Conservation (phyloP, 2,797 vertebrate species). For the Peromyscus attwateri region DNA sequence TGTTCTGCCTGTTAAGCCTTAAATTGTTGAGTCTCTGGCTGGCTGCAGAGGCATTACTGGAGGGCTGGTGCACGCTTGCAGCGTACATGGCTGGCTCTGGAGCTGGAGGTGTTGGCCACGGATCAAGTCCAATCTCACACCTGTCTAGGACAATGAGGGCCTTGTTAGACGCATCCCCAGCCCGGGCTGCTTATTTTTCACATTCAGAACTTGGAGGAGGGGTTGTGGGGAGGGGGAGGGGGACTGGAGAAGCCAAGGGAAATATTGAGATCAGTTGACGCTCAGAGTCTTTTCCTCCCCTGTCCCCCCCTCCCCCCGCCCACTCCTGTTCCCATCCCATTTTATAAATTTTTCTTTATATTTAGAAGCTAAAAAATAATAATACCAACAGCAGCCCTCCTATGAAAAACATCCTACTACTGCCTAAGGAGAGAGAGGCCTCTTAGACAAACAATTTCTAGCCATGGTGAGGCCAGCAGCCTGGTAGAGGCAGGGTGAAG, state of each 20-base stretch:
- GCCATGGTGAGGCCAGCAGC: fast-evolving
- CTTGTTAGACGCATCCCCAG: constrained; percentile 89
- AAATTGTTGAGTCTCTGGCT: constrained; percentile 90
- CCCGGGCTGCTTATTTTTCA: constrained; percentile 77
- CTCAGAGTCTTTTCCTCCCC: background rate
- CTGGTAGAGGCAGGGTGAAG: fast-evolving
- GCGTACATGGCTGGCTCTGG: constrained; percentile 88
- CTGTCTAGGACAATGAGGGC: constrained; percentile 91
- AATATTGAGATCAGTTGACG: constrained; percentile 11
- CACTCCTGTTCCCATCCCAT: background rate
- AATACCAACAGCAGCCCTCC: constrained; percentile 59
- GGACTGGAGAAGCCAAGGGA: constrained; percentile 30
- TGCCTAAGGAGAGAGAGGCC: background rate
- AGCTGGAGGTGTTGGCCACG: constrained; percentile 85
- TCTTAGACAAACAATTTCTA: background rate
- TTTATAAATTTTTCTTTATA: constrained; percentile 44
- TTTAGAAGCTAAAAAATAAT: constrained; percentile 67
- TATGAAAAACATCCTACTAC: constrained; percentile 25
- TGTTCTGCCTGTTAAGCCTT: constrained; percentile 89
- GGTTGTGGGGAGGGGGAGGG: background rate
- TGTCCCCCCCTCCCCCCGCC: too few species aligned
- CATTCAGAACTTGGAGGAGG: constrained; percentile 30
- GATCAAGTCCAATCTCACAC: constrained; percentile 90
- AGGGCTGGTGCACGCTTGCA: constrained; percentile 87
- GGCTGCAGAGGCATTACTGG: constrained; percentile 87